Percentiles rank a stretch among this genome's conserved stretches.
Conservation (phyloP, 2,113 vertebrate genomes). For the Syngnathus scovelli region DNA sequence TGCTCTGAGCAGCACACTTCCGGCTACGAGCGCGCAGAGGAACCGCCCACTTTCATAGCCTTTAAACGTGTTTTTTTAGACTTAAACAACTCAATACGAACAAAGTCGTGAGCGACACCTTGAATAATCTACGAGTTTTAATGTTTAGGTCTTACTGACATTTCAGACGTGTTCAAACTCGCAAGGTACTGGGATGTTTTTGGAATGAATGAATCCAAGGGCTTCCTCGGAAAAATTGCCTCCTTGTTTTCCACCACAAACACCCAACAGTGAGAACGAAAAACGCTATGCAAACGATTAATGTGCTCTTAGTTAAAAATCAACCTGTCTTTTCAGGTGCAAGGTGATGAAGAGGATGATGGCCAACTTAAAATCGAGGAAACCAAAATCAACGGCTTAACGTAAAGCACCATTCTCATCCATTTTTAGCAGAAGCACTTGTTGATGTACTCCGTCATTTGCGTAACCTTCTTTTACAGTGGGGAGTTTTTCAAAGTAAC, state of each 20-base stretch:
- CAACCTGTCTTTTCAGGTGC: conserved; percentile 71
- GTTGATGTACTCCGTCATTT: neutral
- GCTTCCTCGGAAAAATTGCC: too few species aligned
- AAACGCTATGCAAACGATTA: too few species aligned
- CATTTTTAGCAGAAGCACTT: neutral
- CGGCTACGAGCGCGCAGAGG: conserved; percentile 44
- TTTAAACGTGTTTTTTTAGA: neutral
- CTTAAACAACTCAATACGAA: neutral
- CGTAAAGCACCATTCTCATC: conserved; percentile 64
- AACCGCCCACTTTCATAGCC: conserved; percentile 1
- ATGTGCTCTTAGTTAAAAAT: neutral
- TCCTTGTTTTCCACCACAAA: too few species aligned
- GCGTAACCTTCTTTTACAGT: conserved; percentile 57
- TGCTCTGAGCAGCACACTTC: conserved; percentile 64
- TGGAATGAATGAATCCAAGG: neutral
- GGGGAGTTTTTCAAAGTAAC: conserved; percentile 86
- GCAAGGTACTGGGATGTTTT: neutral
- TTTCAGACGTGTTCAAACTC: neutral
- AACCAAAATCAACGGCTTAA: conserved; percentile 79
- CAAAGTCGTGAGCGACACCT: neutral
- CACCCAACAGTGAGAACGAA: too few species aligned
- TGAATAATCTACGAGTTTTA: neutral
- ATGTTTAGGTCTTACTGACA: neutral
- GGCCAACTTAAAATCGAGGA: conserved; percentile 81
- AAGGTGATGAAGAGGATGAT: conserved; percentile 90